These are phyloP conservation scores for Incurvaria masculella DNA, from an alignment of 2,888 invertebrate species.

Conservation along the genomic window DNA sequence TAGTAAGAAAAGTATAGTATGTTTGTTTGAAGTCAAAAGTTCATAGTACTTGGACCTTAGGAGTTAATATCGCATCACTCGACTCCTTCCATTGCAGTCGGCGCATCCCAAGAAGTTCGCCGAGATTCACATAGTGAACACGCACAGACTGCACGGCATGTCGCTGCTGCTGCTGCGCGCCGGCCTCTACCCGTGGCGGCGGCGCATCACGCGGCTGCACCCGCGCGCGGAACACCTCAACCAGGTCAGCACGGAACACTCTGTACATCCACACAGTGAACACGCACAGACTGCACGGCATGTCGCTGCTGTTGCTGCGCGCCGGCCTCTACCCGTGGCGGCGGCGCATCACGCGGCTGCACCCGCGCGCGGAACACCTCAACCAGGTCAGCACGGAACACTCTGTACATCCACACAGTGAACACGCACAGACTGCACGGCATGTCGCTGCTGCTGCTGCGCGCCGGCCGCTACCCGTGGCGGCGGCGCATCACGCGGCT, in stretches of 20 bases:
- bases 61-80: no score
- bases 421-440: constrained; percentile 70
- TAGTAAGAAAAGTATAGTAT: no score
- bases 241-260: no score
- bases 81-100: constrained; percentile 45
- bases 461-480: constrained; percentile 45
- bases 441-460: constrained; percentile 60
- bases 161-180: constrained; percentile 56
- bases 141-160: constrained; percentile 66
- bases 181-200: constrained; percentile 43
- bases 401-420: constrained; percentile 80
- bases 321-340: constrained; percentile 45
- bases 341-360: constrained; percentile 36
- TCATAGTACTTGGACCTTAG: no score
- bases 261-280: constrained; percentile 83
- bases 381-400: no score
- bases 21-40: no score
- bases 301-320: constrained; percentile 56
- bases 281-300: constrained; percentile 67
- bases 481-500: constrained; percentile 37
- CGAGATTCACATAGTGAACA: constrained; percentile 80
- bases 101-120: constrained; percentile 79
- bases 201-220: constrained; percentile 38
- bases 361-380: constrained; percentile 31
- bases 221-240: constrained; percentile 32